Percentiles rank a stretch among this genome's conserved stretches.
Evolutionary conservation across 2,113 vertebrate species (phyloP).

Genomic region (Barbus barbus): DNA sequence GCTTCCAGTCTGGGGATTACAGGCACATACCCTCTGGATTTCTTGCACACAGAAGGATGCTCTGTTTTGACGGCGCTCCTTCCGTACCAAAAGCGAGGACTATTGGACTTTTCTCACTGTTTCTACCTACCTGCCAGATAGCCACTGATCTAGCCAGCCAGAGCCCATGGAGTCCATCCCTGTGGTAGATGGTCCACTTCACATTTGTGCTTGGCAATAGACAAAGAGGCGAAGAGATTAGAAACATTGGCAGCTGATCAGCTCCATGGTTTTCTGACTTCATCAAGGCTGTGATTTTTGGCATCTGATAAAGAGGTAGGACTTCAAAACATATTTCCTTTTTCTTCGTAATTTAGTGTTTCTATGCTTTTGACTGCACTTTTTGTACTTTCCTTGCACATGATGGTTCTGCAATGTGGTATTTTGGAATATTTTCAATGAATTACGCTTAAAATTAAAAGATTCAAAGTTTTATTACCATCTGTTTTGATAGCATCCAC

Average conservation of each 20-base stretch:
- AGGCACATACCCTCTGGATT: slow-evolving; percentile 14
- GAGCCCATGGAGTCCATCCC: slow-evolving; percentile 55
- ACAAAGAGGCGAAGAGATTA: slow-evolving; percentile 41
- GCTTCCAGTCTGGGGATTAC: slow-evolving; percentile 52
- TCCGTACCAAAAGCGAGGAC: slow-evolving; percentile 45
- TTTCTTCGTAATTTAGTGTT: background rate
- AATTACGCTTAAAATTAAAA: background rate
- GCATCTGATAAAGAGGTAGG: slow-evolving; percentile 67
- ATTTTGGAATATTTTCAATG: background rate
- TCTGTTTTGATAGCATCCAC: background rate
- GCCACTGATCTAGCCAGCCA: slow-evolving; percentile 41
- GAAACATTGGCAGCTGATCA: slow-evolving; percentile 49
- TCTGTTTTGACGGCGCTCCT: slow-evolving; percentile 45
- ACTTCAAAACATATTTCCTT: slow-evolving; percentile 2
- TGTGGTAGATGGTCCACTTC: slow-evolving; percentile 35
- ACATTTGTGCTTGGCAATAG: slow-evolving; percentile 41
- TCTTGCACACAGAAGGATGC: slow-evolving; percentile 56
- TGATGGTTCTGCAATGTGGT: background rate
- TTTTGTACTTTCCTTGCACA: background rate
- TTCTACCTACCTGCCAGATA: slow-evolving; percentile 21
- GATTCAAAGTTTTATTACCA: background rate
- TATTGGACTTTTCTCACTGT: slow-evolving; percentile 48
- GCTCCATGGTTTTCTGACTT: slow-evolving; percentile 64
- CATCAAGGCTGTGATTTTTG: slow-evolving; percentile 58
- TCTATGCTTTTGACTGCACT: background rate